A percentile compares a stretch with the other conserved stretches of the same genome.
phyloP scores from a whole-genome alignment of 2,113 vertebrate genomes.

The Athene cunicularia region DNA sequence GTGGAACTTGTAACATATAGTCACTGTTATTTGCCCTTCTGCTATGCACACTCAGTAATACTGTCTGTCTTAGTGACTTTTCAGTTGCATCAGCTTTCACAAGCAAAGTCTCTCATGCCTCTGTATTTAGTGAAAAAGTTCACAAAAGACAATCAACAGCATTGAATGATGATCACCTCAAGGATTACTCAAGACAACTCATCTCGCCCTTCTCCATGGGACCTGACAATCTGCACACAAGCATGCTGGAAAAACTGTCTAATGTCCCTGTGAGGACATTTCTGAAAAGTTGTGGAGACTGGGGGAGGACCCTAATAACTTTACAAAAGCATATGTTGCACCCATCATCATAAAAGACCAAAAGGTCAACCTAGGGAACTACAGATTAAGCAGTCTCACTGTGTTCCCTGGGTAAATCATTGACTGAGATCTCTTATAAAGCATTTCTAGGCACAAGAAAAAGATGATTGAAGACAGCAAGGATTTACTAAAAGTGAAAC shows the following conservation, averaged over 20 bases:
- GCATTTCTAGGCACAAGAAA: background rate
- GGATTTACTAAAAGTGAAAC: background rate
- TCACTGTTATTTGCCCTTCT: background rate
- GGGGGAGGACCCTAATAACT: background rate
- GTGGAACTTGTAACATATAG: background rate
- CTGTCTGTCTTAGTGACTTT: background rate
- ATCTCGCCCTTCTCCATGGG: background rate
- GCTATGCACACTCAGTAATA: background rate
- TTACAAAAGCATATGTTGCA: background rate
- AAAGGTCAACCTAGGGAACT: background rate
- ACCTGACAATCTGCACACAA: background rate
- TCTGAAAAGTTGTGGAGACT: background rate
- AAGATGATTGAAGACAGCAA: background rate
- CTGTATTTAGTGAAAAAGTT: background rate
- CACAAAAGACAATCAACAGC: background rate
- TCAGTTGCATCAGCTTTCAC: background rate
- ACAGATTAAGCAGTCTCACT: too few species aligned
- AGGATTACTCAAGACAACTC: background rate
- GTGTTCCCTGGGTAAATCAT: background rate
- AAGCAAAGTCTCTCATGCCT: background rate
- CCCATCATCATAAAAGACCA: background rate
- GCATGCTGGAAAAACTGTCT: background rate
- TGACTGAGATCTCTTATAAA: background rate
- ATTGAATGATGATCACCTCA: background rate
- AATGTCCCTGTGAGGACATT: background rate